phyloP scores from a whole-genome alignment of 1,140 invertebrate species.

The Pogonomyrmex barbatus region DNA sequence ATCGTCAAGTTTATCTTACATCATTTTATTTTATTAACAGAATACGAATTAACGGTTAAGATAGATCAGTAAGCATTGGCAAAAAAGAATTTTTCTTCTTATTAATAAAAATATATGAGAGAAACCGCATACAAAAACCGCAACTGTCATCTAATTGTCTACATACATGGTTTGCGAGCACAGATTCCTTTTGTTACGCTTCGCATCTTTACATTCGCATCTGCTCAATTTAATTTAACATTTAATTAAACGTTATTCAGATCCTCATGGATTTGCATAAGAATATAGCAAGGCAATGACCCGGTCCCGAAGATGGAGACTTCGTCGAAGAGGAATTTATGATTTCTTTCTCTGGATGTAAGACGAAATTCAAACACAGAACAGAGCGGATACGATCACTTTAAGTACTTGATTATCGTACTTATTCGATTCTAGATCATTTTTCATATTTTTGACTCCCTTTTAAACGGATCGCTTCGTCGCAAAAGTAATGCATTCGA shows the following conservation, averaged over 20 bases:
- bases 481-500: background rate
- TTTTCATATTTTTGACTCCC: conserved; percentile 24
- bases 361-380: conserved; percentile 22
- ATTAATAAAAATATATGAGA: background rate
- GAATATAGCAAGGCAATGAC: conserved; percentile 61
- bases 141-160: conserved; percentile 11
- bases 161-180: background rate
- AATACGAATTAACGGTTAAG: background rate
- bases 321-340: conserved; percentile 64
- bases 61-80: background rate
- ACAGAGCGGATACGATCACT: conserved; percentile 8
- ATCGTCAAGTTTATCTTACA: background rate
- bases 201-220: conserved; percentile 20
- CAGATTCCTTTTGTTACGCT: conserved; percentile 36
- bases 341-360: conserved; percentile 42
- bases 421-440: background rate
- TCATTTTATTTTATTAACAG: background rate
- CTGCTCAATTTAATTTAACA: conserved; percentile 72
- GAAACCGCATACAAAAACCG: background rate
- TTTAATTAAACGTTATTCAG: conserved; percentile 63
- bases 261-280: conserved; percentile 67
- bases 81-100: background rate
- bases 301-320: conserved; percentile 41
- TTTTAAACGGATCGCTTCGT: background rate
- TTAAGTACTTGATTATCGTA: background rate